A percentile compares a stretch with the other conserved stretches of the same genome.
Evolutionary conservation across 2,797 vertebrate species (phyloP).

Genomic region (Chaenodraco wilsoni): DNA sequence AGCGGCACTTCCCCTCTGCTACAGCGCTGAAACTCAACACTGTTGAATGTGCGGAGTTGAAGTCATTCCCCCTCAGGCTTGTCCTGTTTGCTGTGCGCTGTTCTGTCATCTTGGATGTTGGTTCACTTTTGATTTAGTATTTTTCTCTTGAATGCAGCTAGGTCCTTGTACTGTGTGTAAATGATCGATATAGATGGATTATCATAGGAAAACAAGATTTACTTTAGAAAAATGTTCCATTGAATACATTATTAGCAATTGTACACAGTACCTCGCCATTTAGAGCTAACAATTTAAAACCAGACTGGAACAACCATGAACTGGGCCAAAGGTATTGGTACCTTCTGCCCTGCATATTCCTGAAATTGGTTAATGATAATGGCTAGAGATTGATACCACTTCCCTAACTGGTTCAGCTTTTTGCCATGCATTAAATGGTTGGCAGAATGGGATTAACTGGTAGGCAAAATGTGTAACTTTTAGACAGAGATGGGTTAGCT

Average conservation of each 20-base stretch:
- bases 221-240: background rate
- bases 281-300: background rate
- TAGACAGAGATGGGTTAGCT: too few relatives aligned
- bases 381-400: background rate
- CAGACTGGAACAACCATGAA: background rate
- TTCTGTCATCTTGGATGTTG: slow-evolving; percentile 44
- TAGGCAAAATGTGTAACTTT: too few relatives aligned
- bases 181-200: slow-evolving; percentile 9
- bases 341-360: background rate
- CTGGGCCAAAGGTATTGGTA: too few relatives aligned
- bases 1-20: slow-evolving; percentile 30
- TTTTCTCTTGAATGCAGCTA: slow-evolving; percentile 11
- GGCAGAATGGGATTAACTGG: too few relatives aligned
- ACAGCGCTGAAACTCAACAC: slow-evolving; percentile 25
- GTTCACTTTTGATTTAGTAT: slow-evolving; percentile 21
- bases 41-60: slow-evolving; percentile 39
- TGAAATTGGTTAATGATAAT: background rate
- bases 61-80: slow-evolving; percentile 47
- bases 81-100: slow-evolving; percentile 25
- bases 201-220: background rate
- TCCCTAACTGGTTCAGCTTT: too few relatives aligned
- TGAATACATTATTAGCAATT: background rate
- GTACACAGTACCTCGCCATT: background rate
- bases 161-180: background rate
- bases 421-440: too few relatives aligned